These are phyloP conservation scores for Anodontia alba DNA, from an alignment of 2,888 invertebrate genomes.

Conservation along the genomic window DNA sequence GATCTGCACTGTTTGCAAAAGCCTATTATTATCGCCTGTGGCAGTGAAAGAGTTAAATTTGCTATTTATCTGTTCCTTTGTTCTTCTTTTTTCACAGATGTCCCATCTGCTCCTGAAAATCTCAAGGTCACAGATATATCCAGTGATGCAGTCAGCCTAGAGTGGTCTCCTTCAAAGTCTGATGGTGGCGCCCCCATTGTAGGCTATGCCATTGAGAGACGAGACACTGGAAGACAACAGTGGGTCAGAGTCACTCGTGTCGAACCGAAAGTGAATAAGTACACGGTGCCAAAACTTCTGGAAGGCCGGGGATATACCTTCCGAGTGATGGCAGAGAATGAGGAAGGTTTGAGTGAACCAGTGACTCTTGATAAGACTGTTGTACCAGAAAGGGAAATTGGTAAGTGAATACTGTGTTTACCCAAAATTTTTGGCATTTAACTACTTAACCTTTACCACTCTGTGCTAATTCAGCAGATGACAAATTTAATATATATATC, in stretches of 20 bases:
- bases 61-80: too few species aligned
- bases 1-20: too few species aligned
- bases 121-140: slow-evolving; percentile 74
- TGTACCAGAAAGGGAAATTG: slow-evolving; percentile 71
- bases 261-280: slow-evolving; percentile 65
- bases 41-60: too few species aligned
- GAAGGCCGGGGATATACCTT: slow-evolving; percentile 97
- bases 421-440: too few species aligned
- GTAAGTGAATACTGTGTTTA: too few species aligned
- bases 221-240: slow-evolving; percentile 86
- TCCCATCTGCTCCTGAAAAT: slow-evolving; percentile 79
- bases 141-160: slow-evolving; percentile 88
- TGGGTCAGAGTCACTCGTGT: slow-evolving; percentile 73
- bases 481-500: too few species aligned
- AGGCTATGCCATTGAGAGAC: slow-evolving; percentile 81
- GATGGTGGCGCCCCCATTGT: slow-evolving; percentile 90
- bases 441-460: too few species aligned
- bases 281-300: slow-evolving; percentile 87
- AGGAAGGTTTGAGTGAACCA: slow-evolving; percentile 95
- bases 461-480: too few species aligned
- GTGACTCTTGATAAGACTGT: slow-evolving; percentile 86
- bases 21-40: too few species aligned
- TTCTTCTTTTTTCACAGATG: slow-evolving; percentile 65
- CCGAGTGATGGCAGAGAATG: slow-evolving; percentile 93
- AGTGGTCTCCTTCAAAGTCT: slow-evolving; percentile 94